Conservation (phyloP, 2,888 invertebrate genomes). For the Charanyca ferruginea region DNA sequence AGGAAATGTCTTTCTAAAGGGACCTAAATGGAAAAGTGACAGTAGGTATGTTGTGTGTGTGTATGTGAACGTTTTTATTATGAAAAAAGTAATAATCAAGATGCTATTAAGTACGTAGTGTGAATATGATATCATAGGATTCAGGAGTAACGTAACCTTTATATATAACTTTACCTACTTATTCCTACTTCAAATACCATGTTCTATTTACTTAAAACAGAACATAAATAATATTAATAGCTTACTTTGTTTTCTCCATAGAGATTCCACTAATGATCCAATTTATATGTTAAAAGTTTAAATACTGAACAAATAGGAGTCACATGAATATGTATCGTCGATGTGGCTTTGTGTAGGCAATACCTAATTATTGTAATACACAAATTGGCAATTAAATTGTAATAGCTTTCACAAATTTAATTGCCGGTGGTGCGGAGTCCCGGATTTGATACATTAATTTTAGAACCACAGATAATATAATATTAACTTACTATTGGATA, state of each 20-base stretch:
- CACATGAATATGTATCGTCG: slow-evolving; percentile 37
- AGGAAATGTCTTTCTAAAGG: slow-evolving; percentile 13
- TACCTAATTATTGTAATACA: slow-evolving; percentile 51
- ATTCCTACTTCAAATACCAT: too few relatives aligned
- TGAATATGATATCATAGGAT: too few relatives aligned
- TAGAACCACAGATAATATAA: slow-evolving; percentile 6
- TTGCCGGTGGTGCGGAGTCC: slow-evolving; percentile 18
- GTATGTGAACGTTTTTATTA: background rate
- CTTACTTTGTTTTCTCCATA: slow-evolving; percentile 15
- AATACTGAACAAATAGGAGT: slow-evolving; percentile 23
- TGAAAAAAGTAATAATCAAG: too few relatives aligned
- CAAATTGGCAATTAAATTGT: slow-evolving; percentile 61
- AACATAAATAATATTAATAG: background rate
- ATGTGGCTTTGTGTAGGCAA: slow-evolving; percentile 34
- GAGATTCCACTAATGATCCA: slow-evolving; percentile 46
- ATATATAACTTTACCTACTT: too few relatives aligned
- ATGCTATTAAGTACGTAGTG: too few relatives aligned
- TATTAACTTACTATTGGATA: background rate
- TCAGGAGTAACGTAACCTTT: too few relatives aligned
- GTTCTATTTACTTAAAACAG: background rate
- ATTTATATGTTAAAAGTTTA: slow-evolving; percentile 50
- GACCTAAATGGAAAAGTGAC: slow-evolving; percentile 2
- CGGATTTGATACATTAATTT: slow-evolving; percentile 20
- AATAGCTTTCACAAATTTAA: slow-evolving; percentile 24
- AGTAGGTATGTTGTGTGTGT: background rate